Base-by-base conservation (phyloP, 1,140 invertebrate genomes). In the Pogonomyrmex barbatus region DNA sequence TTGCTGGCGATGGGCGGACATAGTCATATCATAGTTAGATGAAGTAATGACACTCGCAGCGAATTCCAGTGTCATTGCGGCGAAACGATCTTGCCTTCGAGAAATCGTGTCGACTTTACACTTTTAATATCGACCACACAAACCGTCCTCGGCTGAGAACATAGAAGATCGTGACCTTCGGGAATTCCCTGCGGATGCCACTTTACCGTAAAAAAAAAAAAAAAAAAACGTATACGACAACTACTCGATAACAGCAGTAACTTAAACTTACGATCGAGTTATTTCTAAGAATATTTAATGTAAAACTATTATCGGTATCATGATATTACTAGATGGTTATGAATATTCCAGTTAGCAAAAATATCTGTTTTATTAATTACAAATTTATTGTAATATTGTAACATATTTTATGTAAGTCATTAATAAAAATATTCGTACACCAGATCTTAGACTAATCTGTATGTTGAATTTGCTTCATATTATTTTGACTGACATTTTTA, bases 341-440 rank as follows among this genome's bases (percentile, higher is more conserved):
- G 85, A 94, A 92, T 92, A 94, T 89, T 92, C 92, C 89, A 94
- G 90, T 92, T 92, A 92, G 92, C 86, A 91, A 92, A 92, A 91
- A 75, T 92, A 93, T 94, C 91, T 94, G 91, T 93, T 94, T 68
- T 94, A 93, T 93, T 92, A 90, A 90, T 91, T 91, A 92, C 91
- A 93, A 94, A 94, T 93, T 93, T 91, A 94, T 94, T 94, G 90
- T 93, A 94, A 94, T 93, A 94, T 93, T 94, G 94, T 95, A 95
- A 94, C 91, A 94, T 95, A 95, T 94, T 94, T 94, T 94, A 95
- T 93, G 93, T 95, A 94, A 94, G 91, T 91, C 91, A 94, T 94
- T 94, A 94, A 93, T 94, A 94, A 93, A 93, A 93, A 91, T 94
- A 94, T 93, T 94, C 92, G 87, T 94, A 90, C 78, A 73, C 82